These are phyloP conservation scores for Mystacornis crossleyi DNA, from an alignment of 2,113 vertebrate genomes.

Conservation along the genomic window DNA sequence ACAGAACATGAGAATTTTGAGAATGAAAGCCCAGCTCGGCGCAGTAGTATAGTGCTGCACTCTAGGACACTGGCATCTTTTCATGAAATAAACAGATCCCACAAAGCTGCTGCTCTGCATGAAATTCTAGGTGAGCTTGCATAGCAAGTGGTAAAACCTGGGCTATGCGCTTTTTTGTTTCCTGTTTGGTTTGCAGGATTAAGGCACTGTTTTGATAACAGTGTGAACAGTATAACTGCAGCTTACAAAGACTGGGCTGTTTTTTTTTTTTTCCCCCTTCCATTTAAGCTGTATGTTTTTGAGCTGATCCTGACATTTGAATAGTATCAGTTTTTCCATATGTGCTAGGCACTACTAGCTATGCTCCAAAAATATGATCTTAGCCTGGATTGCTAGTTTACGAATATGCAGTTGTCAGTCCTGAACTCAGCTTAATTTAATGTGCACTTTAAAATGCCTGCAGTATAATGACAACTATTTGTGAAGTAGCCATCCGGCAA, in stretches of 20 bases:
- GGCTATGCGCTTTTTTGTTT: slow-evolving; percentile 61
- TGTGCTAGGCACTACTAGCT: slow-evolving; percentile 20
- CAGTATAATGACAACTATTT: slow-evolving; percentile 43
- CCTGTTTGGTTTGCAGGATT: slow-evolving; percentile 44
- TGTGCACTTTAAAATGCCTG: slow-evolving; percentile 37
- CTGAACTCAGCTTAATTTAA: slow-evolving; percentile 30
- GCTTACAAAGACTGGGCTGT: not conserved
- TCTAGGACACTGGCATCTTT: slow-evolving; percentile 52
- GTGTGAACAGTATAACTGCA: not conserved
- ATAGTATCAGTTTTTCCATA: slow-evolving; percentile 31
- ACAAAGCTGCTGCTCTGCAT: slow-evolving; percentile 47
- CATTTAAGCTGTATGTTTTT: slow-evolving; percentile 31
- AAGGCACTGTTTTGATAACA: slow-evolving; percentile 49
- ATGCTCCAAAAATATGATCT: slow-evolving; percentile 22
- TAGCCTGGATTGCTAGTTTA: slow-evolving; percentile 42
- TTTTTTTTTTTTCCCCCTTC: not conserved
- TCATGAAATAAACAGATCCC: slow-evolving; percentile 60
- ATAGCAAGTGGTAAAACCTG: not conserved
- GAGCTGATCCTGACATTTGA: not conserved
- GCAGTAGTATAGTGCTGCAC: slow-evolving; percentile 29
- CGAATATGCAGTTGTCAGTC: slow-evolving; percentile 38
- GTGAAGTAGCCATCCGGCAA: slow-evolving; percentile 49
- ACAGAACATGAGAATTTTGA: slow-evolving; percentile 33
- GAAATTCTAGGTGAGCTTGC: slow-evolving; percentile 61
- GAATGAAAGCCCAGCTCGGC: slow-evolving; percentile 19